Percentiles rank a stretch among this genome's conserved stretches.
phyloP scores from a whole-genome alignment of 2,888 invertebrate genomes.

The Busseola fusca region DNA sequence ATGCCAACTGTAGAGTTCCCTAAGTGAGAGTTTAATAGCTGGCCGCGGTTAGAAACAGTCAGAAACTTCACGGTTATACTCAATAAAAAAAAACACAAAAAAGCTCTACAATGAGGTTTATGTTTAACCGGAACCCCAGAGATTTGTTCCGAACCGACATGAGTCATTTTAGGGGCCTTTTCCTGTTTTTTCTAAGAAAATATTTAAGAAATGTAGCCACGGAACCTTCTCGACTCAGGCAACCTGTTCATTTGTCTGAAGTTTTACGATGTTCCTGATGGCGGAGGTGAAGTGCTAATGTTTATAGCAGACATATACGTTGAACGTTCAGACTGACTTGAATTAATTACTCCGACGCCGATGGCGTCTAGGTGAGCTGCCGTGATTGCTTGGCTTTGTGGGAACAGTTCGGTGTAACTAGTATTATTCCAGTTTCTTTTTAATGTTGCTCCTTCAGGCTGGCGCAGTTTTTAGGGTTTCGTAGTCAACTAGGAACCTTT shows the following conservation, averaged over 20 bases:
- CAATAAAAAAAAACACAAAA: no score
- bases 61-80: not conserved
- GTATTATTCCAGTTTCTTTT: not conserved
- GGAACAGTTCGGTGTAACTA: not conserved
- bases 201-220: not conserved
- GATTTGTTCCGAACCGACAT: not conserved
- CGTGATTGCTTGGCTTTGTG: slow-evolving; percentile 3
- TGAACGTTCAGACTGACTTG: slow-evolving; percentile 8
- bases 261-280: slow-evolving; percentile 21
- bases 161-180: not conserved
- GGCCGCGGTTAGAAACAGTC: no score
- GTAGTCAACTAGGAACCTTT: no score
- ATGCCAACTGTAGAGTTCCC: not conserved
- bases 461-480: not conserved
- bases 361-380: not conserved
- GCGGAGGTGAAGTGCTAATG: slow-evolving; percentile 17
- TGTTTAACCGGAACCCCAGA: not conserved
- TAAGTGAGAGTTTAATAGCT: not conserved
- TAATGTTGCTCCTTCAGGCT: not conserved
- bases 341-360: not conserved
- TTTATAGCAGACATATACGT: slow-evolving; percentile 22
- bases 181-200: not conserved
- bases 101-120: not conserved
- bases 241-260: slow-evolving; percentile 14
- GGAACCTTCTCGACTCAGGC: not conserved